Percentiles rank a stretch among this genome's conserved stretches.
Evolutionary conservation across 2,797 vertebrate species (phyloP).

Genomic region (Cossypha niveicapilla): DNA sequence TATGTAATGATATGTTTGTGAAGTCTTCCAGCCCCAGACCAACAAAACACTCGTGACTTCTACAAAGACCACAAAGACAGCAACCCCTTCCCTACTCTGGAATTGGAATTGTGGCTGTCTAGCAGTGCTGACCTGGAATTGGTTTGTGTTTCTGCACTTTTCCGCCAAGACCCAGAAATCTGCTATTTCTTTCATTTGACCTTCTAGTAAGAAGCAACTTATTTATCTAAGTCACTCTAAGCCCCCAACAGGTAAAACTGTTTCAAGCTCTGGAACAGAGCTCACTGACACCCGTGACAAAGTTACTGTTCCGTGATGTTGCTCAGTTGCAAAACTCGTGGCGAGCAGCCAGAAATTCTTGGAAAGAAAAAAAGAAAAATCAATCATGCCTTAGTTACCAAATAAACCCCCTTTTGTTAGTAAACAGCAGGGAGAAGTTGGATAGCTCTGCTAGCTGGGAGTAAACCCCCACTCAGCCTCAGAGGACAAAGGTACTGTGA

Average conservation of each 20-base stretch:
- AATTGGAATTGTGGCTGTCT: not conserved
- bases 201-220: not conserved
- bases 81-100: not conserved
- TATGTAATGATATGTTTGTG: not conserved
- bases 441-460: not conserved
- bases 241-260: not conserved
- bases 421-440: not conserved
- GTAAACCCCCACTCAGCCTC: not conserved
- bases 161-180: not conserved
- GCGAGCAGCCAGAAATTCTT: not conserved
- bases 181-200: not conserved
- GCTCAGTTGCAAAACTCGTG: not conserved
- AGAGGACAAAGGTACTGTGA: not conserved
- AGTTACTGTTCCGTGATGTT: not conserved
- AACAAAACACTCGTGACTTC: accelerated
- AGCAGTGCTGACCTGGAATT: not conserved
- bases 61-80: not conserved
- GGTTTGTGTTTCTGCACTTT: not conserved
- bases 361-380: not conserved
- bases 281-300: not conserved
- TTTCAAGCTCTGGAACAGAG: not conserved
- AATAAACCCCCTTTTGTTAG: not conserved
- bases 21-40: not conserved
- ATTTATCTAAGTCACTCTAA: not conserved
- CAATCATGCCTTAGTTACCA: not conserved